Conservation (phyloP, 2,888 invertebrate species). For the Psylliodes chrysocephalus region DNA sequence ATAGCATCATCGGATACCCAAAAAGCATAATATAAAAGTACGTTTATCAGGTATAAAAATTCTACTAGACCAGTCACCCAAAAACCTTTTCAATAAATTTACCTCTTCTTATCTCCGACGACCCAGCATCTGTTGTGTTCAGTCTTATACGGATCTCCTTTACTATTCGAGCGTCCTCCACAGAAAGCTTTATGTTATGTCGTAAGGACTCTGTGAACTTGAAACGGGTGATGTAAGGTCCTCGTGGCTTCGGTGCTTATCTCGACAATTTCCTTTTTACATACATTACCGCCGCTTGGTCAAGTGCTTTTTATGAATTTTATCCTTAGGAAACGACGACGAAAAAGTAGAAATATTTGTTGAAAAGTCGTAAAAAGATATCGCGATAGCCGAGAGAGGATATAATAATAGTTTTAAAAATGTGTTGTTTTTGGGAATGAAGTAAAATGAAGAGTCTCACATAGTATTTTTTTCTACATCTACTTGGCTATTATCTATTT, state of each 20-base stretch:
- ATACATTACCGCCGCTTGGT: conserved; percentile 25
- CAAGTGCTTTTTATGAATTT: conserved; percentile 30
- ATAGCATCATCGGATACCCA: no score
- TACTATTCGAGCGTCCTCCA: conserved; percentile 3
- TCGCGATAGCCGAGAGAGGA: no score
- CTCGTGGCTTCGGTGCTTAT: conserved; percentile 19
- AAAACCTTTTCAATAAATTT: background rate
- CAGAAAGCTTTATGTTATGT: conserved; percentile 11
- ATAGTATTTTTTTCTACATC: no score
- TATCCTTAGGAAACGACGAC: conserved; percentile 4
- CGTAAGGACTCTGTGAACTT: conserved; percentile 17
- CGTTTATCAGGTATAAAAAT: no score
- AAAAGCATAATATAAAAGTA: no score
- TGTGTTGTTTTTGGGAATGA: no score
- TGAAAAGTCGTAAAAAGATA: conserved; percentile 1
- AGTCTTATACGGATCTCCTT: background rate
- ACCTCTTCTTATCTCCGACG: background rate
- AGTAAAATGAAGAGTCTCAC: no score
- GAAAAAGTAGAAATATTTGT: conserved; percentile 18
- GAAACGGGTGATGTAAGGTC: conserved; percentile 18
- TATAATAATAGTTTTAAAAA: no score
- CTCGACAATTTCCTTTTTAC: conserved; percentile 29
- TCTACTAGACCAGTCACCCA: background rate
- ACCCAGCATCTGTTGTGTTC: conserved; percentile 5
- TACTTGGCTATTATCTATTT: no score